Base-by-base conservation (phyloP, 2,113 vertebrate genomes). In the Pseudopodoces humilis region DNA sequence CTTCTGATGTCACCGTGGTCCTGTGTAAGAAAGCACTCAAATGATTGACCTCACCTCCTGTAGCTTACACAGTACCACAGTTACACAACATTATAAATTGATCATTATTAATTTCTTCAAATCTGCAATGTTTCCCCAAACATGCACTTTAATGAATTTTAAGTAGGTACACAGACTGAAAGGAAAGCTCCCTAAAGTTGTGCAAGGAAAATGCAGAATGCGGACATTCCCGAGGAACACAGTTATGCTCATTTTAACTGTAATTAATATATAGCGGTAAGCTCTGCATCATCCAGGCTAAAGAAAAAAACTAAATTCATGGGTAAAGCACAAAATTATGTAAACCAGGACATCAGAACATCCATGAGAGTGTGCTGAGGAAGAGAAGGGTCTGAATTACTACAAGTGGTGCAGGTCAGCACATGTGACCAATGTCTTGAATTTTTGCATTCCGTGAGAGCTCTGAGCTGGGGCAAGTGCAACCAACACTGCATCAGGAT, bases 91-190 rank as follows among this genome's bases (percentile, higher is more conserved):
- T 68, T 53, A 13, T 44, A 82, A 88, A 9, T 83, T 83, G 62
- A 69, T 86, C 59, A 59, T 22, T 80, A 81, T 72, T 86, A 58
- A 81, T 70, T 77, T 86, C 55, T 77, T 94, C n/a, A 59, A 24
- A 47, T 95, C 79, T 80, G 44, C n/a, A 47, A 9, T 5, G 13
- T 67, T 85, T 79, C 20, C 64, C 67, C 64, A 70, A 83, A 69
- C n/a, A 28, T 43, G 7, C 9, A 28, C 19, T 93, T 43, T 56
- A 68, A 72, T 46, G 37, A 83, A 41, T 80, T 89, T 76, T 80
- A 72, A 86, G 16, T 35, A 76, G 47, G 27, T 10, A 70, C 25
- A 53, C 27, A 85, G 58, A 80, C 5, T 58, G 76, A 83, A 86
- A 77, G 18, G 39, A 52, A 79, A 90, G 37, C 11, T 53, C 27